Evolutionary conservation across 2,797 vertebrate species (phyloP), one percentile per base, ranked within the genome.

Genomic region (Danio choprae): DNA sequence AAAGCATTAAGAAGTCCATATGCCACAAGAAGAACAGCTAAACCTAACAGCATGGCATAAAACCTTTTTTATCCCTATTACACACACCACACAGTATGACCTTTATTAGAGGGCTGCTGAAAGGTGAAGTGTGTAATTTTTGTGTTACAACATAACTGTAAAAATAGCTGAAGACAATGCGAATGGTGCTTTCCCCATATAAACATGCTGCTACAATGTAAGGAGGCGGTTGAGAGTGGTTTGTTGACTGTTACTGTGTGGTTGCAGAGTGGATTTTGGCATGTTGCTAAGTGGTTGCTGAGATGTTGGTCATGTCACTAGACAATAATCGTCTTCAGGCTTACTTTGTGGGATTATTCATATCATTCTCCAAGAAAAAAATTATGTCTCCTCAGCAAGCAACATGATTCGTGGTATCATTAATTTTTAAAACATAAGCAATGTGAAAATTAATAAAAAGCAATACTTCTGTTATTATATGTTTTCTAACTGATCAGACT

Each of bases 1-100:
- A 65, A 71, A 64, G 69, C 69, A 13, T 18, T 46, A 56, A 63
- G 68, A 56, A 20, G 20, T 8, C 29, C 78, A 65, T 58, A 73
- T 65, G 59, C 48, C 13, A 20, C 60, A 13, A 1, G 29, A 29
- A 62, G 36, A 69, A 53, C 20, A 63, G 38, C 58, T 38, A 63
- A 44, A 73, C 6, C 12, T 11, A 51, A 8, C 22, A 29, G 40
- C 48, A 51, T 72, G 48, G 51, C 51, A 51, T 51, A 15, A 15
- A 43, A 18, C 15, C 7, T 53, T 9, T 5, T 74, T 46, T 10
- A 62, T 20, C 11, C 15, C 1, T 12, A 74, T 18, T 36, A 74
- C 20, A 63, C 48, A 53, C 16, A 18, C 50, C 4, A 50, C 11
- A 40, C 41, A 38, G 44, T 50, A 15, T 62, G 56, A 71, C 56